Percentiles rank a stretch among this genome's conserved stretches.
These are phyloP conservation scores for Limnodromus scolopaceus DNA, from an alignment of 2,797 vertebrate genomes.

Conservation along the genomic window DNA sequence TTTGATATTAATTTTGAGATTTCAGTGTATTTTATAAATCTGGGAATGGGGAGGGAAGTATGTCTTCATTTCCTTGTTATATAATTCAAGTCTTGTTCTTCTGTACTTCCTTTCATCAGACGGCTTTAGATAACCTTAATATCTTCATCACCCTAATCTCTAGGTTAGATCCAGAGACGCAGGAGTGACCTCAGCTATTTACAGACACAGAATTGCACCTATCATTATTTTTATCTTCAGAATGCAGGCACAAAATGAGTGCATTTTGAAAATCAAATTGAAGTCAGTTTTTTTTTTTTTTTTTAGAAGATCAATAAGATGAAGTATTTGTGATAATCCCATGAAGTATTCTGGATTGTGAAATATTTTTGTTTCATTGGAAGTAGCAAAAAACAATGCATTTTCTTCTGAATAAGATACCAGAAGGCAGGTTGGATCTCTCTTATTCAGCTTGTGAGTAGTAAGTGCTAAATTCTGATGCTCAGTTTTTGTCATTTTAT, in stretches of 20 bases:
- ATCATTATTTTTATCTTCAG: neutral
- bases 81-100: neutral
- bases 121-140: neutral
- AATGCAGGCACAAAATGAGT: neutral
- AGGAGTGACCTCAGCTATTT: neutral
- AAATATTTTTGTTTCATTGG: constrained; percentile 8
- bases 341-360: neutral
- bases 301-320: neutral
- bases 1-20: neutral
- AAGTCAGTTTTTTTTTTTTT: neutral
- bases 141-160: neutral
- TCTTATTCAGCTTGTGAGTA: neutral
- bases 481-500: constrained; percentile 19
- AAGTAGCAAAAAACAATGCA: constrained; percentile 28
- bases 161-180: neutral
- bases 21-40: neutral
- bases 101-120: neutral
- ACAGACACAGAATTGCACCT: neutral
- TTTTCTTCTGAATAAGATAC: constrained; percentile 19
- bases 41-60: neutral
- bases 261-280: neutral
- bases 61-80: neutral
- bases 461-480: neutral
- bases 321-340: neutral
- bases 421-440: constrained; percentile 20